These are phyloP conservation scores for Armadillidium nasatum DNA, from an alignment of 1,140 invertebrate species.

Conservation along the genomic window DNA sequence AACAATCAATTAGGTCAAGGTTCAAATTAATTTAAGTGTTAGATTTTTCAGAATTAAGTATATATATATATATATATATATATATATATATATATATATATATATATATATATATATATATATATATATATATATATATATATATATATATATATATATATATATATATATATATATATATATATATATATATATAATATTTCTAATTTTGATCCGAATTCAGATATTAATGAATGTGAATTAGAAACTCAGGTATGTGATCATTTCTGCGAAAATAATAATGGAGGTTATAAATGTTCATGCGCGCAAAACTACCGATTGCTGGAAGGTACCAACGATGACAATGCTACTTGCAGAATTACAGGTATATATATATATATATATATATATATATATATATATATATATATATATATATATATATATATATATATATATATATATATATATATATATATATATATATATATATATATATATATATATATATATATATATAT, in stretches of 20 bases:
- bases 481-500: too few relatives aligned
- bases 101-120: not conserved
- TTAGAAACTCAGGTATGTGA: not conserved
- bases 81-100: not conserved
- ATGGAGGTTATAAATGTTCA: not conserved
- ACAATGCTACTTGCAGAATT: not conserved
- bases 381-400: too few relatives aligned
- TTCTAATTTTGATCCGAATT: not conserved
- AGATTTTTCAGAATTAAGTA: not conserved
- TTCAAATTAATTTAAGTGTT: not conserved
- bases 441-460: too few relatives aligned
- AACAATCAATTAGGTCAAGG: not conserved
- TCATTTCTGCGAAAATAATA: not conserved
- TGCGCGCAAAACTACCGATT: not conserved
- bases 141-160: not conserved
- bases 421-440: too few relatives aligned
- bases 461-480: too few relatives aligned
- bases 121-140: not conserved
- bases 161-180: not conserved
- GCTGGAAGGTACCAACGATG: not conserved
- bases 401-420: too few relatives aligned
- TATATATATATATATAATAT: not conserved
- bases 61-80: not conserved
- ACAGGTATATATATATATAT: not conserved
- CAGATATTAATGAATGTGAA: constrained; percentile 1